A percentile compares a stretch with the other conserved stretches of the same genome.
Conservation (phyloP, 2,797 vertebrate species). For the Aselliscus stoliczkanus region DNA sequence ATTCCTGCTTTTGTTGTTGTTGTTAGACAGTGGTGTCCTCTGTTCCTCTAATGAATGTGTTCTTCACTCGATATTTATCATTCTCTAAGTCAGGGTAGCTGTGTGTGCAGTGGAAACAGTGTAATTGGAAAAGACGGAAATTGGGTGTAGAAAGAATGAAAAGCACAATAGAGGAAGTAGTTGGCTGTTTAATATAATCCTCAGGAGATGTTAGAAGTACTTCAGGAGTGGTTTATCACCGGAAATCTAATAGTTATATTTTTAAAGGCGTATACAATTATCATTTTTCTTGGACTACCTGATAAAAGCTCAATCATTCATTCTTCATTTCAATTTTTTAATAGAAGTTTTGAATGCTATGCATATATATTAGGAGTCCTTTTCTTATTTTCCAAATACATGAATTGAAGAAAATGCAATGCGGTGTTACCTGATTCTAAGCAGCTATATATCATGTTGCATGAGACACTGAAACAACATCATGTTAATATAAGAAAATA, state of each 20-base stretch:
- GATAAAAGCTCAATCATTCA: background rate
- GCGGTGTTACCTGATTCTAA: slow-evolving; percentile 25
- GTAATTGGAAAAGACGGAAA: background rate
- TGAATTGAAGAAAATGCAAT: slow-evolving; percentile 40
- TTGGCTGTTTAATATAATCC: background rate
- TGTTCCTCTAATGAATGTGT: background rate
- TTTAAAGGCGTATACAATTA: background rate
- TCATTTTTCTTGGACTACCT: background rate
- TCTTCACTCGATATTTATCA: background rate
- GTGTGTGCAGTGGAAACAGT: background rate
- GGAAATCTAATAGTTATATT: background rate
- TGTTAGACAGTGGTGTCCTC: background rate
- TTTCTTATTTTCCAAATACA: slow-evolving; percentile 32
- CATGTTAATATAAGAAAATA: slow-evolving; percentile 45
- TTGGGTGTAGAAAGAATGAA: background rate
- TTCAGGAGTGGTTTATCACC: background rate
- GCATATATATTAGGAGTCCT: background rate
- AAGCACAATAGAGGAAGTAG: background rate
- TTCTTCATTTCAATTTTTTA: slow-evolving; percentile 43
- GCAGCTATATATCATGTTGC: background rate
- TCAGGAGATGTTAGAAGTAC: background rate
- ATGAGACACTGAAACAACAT: slow-evolving; percentile 43
- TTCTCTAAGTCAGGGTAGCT: background rate
- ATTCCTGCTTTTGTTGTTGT: background rate
- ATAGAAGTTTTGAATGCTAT: background rate